Evolutionary conservation across 1,140 invertebrate species (phyloP), one percentile per base, ranked within the genome.

Genomic region (Teleogryllus occipitalis): DNA sequence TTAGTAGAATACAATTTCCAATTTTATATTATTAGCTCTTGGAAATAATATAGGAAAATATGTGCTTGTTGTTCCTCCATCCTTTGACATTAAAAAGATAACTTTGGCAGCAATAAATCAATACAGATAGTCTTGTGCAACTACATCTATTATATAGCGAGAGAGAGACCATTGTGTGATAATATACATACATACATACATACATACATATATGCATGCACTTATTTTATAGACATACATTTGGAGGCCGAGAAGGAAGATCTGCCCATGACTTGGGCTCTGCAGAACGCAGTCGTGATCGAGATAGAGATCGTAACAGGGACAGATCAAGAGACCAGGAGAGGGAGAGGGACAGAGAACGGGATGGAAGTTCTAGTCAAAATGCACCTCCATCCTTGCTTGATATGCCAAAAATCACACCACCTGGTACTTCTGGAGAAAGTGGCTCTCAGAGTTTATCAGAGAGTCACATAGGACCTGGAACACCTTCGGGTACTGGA

Each of bases 311-410:
- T 83, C 84, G 74, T 81, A 83, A 81, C 83, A 84, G 75, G 81
- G 82, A 80, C 18, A 80, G 81, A 74, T 80, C 81, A 65, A 79
- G 80, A 65, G 82, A 83, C 74, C 77, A 82, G 74, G 82, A 82
- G 12, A 77, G 82, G 80, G 81, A 15, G 85, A 87, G 79, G 72
- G 79, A 73, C 79, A 85, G 87, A 75, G 87, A 87, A 76, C 85
- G 84, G 73, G 86, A 87, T 72, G 83, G 85, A 0, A 82, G 85
- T 54, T 83, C 84, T 48, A 83, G 85, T 46, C 84, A 86, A 8
- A 85, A 85, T 78, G 83, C 81, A 0, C 85, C 86, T 1, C 85
- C 85, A 18, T 84, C 86, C 2, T 77, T 87, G 3, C 83, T 87
- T 83, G 86, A 87, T 78, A 76, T 87, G 15, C 78, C 46, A 75